These are phyloP conservation scores for Lamellibrachia satsuma DNA, from an alignment of 2,888 invertebrate species.

Conservation along the genomic window DNA sequence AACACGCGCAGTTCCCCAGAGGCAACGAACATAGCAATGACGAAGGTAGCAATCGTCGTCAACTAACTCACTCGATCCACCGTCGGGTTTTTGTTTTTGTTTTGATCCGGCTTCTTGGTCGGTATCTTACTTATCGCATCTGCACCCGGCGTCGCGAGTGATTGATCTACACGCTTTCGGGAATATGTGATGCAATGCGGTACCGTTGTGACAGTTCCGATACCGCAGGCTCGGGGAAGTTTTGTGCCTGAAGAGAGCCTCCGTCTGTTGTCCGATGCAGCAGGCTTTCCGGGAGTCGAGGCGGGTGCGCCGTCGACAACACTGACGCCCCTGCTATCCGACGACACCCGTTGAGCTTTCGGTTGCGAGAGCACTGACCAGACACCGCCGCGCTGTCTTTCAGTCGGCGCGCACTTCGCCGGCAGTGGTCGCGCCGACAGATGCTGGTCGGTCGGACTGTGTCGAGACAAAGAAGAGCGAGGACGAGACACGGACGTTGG, in stretches of 20 bases:
- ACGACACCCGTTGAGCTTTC: not conserved
- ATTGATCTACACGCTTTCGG: not conserved
- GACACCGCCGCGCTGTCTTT: not conserved
- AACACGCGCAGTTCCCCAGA: not conserved
- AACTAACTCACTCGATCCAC: not conserved
- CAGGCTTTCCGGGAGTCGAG: not conserved
- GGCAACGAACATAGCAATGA: not conserved
- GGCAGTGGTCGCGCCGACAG: not conserved
- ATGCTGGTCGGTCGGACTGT: not conserved
- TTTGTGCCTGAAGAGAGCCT: not conserved
- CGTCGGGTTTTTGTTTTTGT: not conserved
- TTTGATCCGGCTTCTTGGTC: not conserved
- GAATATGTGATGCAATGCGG: not conserved
- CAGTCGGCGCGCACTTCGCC: not conserved
- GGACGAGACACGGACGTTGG: not conserved
- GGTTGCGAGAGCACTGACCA: not conserved
- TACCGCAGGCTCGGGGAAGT: not conserved
- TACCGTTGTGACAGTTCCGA: not conserved
- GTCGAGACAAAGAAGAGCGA: not conserved
- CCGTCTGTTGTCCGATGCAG: not conserved
- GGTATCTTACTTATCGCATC: not conserved
- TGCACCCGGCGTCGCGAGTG: not conserved
- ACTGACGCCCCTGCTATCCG: not conserved
- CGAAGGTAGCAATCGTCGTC: not conserved
- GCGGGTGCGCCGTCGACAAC: not conserved